Evolutionary conservation across 2,888 invertebrate genomes (phyloP), one percentile per base, ranked within the genome.

Genomic region (Eupithecia pulchellata): DNA sequence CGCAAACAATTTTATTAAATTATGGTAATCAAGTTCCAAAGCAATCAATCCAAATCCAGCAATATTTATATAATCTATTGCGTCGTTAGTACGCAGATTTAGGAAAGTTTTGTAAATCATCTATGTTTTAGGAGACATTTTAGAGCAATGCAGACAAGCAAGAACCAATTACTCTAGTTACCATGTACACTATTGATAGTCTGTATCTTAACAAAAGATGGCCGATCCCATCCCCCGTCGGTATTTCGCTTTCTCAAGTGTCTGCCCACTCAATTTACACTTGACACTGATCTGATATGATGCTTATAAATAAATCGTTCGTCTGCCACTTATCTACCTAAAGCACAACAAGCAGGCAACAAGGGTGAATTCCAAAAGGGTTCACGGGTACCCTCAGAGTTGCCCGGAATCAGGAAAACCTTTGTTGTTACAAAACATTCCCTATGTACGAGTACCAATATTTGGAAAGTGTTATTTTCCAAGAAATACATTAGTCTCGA

Each of bases 1-100:
- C 32, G 61, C 30, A 66, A 57, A 66, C 65, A 57, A 57, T n/a
- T 39, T 66, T 25, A 64, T 64, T 14, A 27, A 52, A 27, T 57
- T 52, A 27, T 13, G 36, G 29, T 66, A 30, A 74, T 67, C 60
- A 58, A 42, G 68, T 25, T 58, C 17, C 0, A 64, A 20, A 20
- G 34, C 25, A 63, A 58, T 63, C 13, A 58, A 52, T 67, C 66
- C 52, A 61, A 67, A 25, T 60, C 32, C 60, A 14, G n/a, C 34
- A 61, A 42, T 63, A 63, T 63, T 63, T 63, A 42, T 29, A 42
- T 29, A 42, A 42, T 42, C 63, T 42, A 63, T 47, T 20, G 29
- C 30, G 30, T 63, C 60, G 25, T 63, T 65, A 65, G 30, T 1
- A 27, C 36, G 4, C 34, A 25, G 61, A 9, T 61, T 61, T 34